These are phyloP conservation scores for Balearica regulorum DNA, from an alignment of 2,797 vertebrate genomes.

Conservation along the genomic window DNA sequence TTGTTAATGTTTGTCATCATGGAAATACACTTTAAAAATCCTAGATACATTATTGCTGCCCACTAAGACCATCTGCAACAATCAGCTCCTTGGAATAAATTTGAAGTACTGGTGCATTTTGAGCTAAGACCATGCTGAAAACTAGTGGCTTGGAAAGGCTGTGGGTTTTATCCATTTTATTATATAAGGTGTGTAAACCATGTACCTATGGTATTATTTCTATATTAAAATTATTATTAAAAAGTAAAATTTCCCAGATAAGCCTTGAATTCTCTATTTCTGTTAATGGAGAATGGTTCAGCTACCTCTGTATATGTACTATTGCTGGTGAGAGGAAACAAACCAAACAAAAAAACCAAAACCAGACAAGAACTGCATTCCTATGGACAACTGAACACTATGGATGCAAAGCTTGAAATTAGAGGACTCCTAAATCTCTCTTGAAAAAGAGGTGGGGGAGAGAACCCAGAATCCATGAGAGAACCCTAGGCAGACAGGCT, in stretches of 20 bases:
- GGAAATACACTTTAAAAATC: slow-evolving; percentile 2
- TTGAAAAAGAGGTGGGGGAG: not conserved
- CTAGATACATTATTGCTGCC: not conserved
- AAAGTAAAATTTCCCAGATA: not conserved
- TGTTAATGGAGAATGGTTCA: not conserved
- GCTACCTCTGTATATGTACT: rapidly evolving
- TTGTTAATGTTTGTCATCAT: slow-evolving; percentile 23
- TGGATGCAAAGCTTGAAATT: not conserved
- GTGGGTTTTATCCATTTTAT: not conserved
- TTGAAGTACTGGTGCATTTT: not conserved
- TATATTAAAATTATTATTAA: not conserved
- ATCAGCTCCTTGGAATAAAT: not conserved
- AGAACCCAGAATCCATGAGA: not conserved
- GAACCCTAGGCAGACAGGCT: not conserved
- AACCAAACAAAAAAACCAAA: not conserved
- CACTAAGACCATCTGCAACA: not conserved
- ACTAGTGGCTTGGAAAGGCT: not conserved
- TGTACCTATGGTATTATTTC: not conserved
- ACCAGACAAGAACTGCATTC: not conserved
- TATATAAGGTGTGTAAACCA: not conserved
- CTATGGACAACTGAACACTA: not conserved
- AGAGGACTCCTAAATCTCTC: not conserved
- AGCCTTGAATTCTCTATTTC: not conserved
- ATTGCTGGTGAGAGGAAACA: not conserved
- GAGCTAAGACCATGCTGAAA: not conserved